Conservation (phyloP, 2,888 invertebrate species). For the Schizaphis graminum region DNA sequence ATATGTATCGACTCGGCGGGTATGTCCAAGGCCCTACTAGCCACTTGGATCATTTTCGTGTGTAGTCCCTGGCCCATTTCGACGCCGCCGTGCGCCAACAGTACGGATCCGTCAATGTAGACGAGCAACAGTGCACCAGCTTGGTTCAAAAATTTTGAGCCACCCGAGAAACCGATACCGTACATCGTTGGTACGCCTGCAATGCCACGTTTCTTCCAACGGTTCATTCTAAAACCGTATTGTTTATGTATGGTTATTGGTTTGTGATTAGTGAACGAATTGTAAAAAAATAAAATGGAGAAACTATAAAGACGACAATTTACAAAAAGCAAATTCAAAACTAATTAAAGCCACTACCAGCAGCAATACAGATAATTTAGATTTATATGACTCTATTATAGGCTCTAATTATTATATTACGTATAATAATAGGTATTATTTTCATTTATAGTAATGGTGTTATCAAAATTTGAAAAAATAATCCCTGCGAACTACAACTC, state of each 20-base stretch:
- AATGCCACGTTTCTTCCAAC: conserved; percentile 90
- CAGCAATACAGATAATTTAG: not conserved
- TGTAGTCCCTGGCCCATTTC: conserved; percentile 98
- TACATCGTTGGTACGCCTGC: conserved; percentile 86
- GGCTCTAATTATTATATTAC: not conserved
- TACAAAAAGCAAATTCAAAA: not conserved
- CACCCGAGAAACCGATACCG: conserved; percentile 85
- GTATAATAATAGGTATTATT: no score
- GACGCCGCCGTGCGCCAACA: conserved; percentile 91
- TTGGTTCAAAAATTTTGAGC: conserved; percentile 79
- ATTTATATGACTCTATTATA: not conserved
- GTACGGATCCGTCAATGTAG: conserved; percentile 89
- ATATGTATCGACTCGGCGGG: conserved; percentile 83
- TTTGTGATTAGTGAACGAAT: not conserved
- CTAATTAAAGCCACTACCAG: not conserved
- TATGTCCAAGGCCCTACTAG: conserved; percentile 81
- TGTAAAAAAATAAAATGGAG: not conserved
- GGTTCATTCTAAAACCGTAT: conserved; percentile 75
- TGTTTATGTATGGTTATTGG: not conserved
- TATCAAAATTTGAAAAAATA: not conserved
- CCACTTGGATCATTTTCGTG: conserved; percentile 86
- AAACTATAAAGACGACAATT: not conserved
- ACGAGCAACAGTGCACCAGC: conserved; percentile 88
- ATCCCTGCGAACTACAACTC: not conserved
- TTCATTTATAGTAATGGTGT: not conserved